A percentile compares a stretch with the other conserved stretches of the same genome.
Conservation (phyloP, 2,888 invertebrate genomes). For the Torymus tubicola region DNA sequence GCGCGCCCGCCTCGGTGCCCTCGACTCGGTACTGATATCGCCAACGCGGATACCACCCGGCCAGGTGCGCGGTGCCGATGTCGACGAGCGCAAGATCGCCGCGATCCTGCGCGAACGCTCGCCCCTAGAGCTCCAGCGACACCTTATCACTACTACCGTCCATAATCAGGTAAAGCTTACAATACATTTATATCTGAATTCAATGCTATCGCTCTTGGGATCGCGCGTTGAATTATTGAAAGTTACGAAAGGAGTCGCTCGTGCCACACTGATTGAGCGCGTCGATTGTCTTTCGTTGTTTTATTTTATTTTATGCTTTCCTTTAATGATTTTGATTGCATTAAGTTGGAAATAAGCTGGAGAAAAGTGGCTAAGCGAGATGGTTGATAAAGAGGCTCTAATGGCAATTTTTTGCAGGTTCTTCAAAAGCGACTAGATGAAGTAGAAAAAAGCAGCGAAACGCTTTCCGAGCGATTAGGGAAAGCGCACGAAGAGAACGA, state of each 20-base stretch:
- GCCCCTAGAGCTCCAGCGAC: constrained; percentile 89
- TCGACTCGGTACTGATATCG: constrained; percentile 84
- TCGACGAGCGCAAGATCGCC: constrained; percentile 86
- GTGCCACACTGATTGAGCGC: too few relatives aligned
- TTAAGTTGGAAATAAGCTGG: too few relatives aligned
- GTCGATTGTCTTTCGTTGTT: too few relatives aligned
- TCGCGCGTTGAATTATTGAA: too few relatives aligned
- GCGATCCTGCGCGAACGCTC: constrained; percentile 90
- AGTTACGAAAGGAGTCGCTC: too few relatives aligned
- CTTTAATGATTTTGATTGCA: too few relatives aligned
- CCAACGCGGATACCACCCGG: constrained; percentile 81
- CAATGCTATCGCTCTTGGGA: too few relatives aligned
- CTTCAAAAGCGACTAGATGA: constrained; percentile 85
- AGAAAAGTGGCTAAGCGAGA: too few relatives aligned
- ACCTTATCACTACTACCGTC: constrained; percentile 88
- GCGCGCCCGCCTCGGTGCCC: constrained; percentile 79
- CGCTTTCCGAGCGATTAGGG: constrained; percentile 83
- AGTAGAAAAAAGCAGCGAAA: constrained; percentile 82
- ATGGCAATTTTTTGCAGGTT: constrained; percentile 78
- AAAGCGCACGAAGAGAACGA: constrained; percentile 88
- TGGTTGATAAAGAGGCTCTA: too few relatives aligned
- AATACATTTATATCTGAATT: too few relatives aligned
- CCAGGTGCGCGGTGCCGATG: constrained; percentile 74
- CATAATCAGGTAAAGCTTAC: constrained; percentile 85
- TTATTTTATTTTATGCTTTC: too few relatives aligned